Evolutionary conservation across 2,888 invertebrate genomes (phyloP).

Genomic region (Drosophila nr. perissopoda): DNA sequence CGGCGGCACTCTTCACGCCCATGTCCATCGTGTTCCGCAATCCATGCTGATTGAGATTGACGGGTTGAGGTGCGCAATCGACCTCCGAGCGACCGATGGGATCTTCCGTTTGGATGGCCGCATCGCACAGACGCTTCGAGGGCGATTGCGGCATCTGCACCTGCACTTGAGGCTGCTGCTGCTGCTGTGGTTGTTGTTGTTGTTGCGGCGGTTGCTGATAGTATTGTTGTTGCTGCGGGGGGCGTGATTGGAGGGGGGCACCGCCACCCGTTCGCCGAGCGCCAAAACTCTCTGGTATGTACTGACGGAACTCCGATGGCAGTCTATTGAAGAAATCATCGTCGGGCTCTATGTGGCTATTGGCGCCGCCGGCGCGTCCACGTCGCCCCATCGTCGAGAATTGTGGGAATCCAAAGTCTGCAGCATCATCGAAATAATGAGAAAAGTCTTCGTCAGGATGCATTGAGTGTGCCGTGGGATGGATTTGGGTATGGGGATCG

Average conservation of each 20-base stretch:
- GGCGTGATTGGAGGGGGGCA: constrained; percentile 36
- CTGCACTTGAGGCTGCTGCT: constrained; percentile 48
- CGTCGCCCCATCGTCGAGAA: constrained; percentile 83
- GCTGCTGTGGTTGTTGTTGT: constrained; percentile 30
- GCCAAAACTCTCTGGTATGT: constrained; percentile 83
- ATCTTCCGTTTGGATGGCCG: constrained; percentile 85
- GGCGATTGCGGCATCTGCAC: constrained; percentile 70
- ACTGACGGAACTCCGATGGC: constrained; percentile 84
- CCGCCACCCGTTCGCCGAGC: constrained; percentile 67
- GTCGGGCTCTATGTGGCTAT: constrained; percentile 68
- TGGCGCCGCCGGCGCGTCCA: constrained; percentile 63
- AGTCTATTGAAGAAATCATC: constrained; percentile 84
- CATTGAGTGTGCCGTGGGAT: constrained; percentile 53
- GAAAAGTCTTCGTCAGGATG: constrained; percentile 77
- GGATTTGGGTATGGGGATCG: constrained; percentile 69
- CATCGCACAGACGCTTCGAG: constrained; percentile 83
- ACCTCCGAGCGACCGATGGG: constrained; percentile 73
- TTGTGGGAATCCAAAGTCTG: constrained; percentile 84
- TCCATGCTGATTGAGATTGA: constrained; percentile 88
- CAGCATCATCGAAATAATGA: constrained; percentile 77
- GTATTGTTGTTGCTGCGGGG: constrained; percentile 53
- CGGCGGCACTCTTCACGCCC: constrained; percentile 88
- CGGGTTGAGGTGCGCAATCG: constrained; percentile 64
- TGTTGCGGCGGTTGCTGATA: constrained; percentile 54
- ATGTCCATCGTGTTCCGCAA: constrained; percentile 92